Conservation (phyloP, 2,113 vertebrate species). For the Hiodon alosoides region DNA sequence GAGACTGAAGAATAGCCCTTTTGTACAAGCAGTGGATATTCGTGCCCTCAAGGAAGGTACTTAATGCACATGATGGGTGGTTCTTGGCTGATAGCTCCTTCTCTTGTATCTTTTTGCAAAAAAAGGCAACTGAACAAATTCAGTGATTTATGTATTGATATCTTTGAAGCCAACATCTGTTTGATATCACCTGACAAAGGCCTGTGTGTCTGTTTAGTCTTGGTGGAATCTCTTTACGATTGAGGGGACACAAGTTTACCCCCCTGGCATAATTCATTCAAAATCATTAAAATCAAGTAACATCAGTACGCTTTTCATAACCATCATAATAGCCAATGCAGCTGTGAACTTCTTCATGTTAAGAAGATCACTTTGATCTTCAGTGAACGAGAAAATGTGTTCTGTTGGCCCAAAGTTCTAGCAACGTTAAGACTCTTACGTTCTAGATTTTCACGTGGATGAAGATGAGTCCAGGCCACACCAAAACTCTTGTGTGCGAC, state of each 20-base stretch:
- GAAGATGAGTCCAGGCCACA: not conserved
- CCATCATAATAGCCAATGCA: not conserved
- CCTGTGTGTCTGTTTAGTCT: constrained; percentile 49
- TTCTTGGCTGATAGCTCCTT: constrained; percentile 50
- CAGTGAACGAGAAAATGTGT: constrained; percentile 2
- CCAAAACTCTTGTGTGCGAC: no score
- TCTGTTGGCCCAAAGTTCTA: not conserved
- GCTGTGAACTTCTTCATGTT: not conserved
- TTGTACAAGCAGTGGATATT: constrained; percentile 54
- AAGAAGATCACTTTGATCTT: constrained; percentile 2
- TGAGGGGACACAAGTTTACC: not conserved
- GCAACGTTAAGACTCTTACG: not conserved
- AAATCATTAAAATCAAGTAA: constrained; percentile 2
- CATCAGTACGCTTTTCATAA: not conserved
- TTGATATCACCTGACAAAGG: constrained; percentile 55
- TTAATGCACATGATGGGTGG: constrained; percentile 58
- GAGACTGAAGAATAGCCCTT: constrained; percentile 60
- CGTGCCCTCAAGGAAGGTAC: constrained; percentile 55
- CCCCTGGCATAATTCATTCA: constrained; percentile 8
- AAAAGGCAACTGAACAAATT: constrained; percentile 51
- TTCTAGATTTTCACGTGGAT: constrained; percentile 21
- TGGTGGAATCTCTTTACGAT: constrained; percentile 43
- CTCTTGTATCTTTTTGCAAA: constrained; percentile 51
- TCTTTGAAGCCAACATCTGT: constrained; percentile 66
- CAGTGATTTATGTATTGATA: constrained; percentile 59